phyloP scores from a whole-genome alignment of 1,140 invertebrate species.

The Scaptomyza montana region DNA sequence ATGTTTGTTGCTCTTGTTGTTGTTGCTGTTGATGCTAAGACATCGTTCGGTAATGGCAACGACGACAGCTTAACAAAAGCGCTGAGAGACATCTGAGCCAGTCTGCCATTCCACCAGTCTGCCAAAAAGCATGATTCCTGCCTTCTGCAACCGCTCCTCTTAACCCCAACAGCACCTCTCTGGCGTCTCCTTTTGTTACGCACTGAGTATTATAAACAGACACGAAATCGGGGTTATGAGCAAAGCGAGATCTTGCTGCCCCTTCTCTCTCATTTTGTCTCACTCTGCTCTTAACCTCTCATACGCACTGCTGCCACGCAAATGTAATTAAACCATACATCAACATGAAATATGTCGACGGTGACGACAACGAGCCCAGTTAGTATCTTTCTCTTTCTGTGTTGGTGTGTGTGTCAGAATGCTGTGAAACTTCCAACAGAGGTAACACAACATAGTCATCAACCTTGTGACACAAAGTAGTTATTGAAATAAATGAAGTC shows the following conservation, averaged over 20 bases:
- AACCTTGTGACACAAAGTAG: constrained; percentile 21
- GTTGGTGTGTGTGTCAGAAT: constrained; percentile 23
- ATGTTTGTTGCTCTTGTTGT: constrained; percentile 47
- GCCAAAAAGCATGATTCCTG: not conserved
- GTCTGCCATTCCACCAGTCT: constrained; percentile 20
- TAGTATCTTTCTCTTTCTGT: constrained; percentile 14
- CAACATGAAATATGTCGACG: constrained; percentile 80
- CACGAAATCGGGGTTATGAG: constrained; percentile 29
- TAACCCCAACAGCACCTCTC: not conserved
- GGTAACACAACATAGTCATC: constrained; percentile 28
- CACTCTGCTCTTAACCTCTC: not conserved
- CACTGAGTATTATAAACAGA: constrained; percentile 36
- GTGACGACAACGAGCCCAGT: constrained; percentile 45
- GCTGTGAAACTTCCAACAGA: constrained; percentile 25
- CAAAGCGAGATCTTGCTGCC: constrained; percentile 5
- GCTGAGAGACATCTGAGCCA: constrained; percentile 67
- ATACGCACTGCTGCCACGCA: constrained; percentile 60
- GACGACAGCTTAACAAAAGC: constrained; percentile 76
- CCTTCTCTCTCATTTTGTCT: too few species aligned
- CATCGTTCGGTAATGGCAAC: constrained; percentile 45
- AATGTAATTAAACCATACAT: constrained; percentile 83
- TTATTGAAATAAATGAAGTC: constrained; percentile 38
- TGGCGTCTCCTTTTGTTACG: constrained; percentile 1
- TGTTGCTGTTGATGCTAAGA: constrained; percentile 33
- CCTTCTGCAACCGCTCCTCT: not conserved